Evolutionary conservation across 2,888 invertebrate genomes (phyloP).

Genomic region (Digitonthophagus gazella): DNA sequence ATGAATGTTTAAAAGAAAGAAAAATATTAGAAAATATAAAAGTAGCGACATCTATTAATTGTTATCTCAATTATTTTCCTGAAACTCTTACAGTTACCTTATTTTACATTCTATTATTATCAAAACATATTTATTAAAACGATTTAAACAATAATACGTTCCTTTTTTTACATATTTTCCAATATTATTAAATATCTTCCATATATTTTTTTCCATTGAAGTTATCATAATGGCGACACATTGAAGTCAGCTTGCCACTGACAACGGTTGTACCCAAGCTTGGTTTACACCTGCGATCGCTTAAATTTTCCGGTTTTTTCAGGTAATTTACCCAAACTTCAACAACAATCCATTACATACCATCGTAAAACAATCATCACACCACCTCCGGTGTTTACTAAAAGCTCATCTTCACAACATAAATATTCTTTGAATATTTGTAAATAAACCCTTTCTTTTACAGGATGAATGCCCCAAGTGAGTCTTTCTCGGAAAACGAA

Average conservation of each 20-base stretch:
- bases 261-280: neutral
- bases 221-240: neutral
- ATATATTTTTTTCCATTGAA: neutral
- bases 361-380: too few species aligned
- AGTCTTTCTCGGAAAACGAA: slow-evolving; percentile 44
- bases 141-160: too few species aligned
- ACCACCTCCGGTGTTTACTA: too few species aligned
- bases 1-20: too few species aligned
- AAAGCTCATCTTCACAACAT: too few species aligned
- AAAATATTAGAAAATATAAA: too few species aligned
- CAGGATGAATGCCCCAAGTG: slow-evolving; percentile 23
- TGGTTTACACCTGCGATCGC: neutral
- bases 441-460: slow-evolving; percentile 1
- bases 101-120: too few species aligned
- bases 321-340: neutral
- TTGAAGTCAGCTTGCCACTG: neutral
- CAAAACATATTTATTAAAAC: too few species aligned
- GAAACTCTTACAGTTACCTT: too few species aligned
- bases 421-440: neutral
- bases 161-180: neutral
- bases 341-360: neutral
- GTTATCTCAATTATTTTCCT: too few species aligned
- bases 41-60: too few species aligned
- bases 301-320: neutral
- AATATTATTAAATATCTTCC: neutral